Conservation (phyloP, 2,888 invertebrate genomes). For the Conchocele bisecta region DNA sequence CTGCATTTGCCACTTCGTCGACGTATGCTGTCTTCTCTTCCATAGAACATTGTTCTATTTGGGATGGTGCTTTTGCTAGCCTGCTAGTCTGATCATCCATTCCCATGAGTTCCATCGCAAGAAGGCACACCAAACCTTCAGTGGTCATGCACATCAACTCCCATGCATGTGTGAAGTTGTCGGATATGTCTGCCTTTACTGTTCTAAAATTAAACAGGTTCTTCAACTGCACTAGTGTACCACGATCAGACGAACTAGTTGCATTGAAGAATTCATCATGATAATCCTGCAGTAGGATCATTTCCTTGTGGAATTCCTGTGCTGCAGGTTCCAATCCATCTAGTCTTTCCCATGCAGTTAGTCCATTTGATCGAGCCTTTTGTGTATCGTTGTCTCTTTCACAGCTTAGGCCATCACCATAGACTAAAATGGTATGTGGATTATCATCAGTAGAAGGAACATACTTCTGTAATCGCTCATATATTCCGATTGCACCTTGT, state of each 20-base stretch:
- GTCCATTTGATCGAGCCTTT: constrained; percentile 20
- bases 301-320: constrained; percentile 56
- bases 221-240: constrained; percentile 35
- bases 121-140: constrained; percentile 21
- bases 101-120: constrained; percentile 15
- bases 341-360: constrained; percentile 23
- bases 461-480: constrained; percentile 19
- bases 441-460: constrained; percentile 17
- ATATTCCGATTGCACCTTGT: constrained; percentile 32
- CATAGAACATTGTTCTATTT: neutral
- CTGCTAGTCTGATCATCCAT: neutral
- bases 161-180: constrained; percentile 44
- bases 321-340: constrained; percentile 43
- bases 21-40: constrained; percentile 13
- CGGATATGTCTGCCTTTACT: constrained; percentile 34
- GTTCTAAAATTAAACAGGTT: constrained; percentile 36
- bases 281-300: constrained; percentile 47
- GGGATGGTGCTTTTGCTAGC: constrained; percentile 19
- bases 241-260: constrained; percentile 18
- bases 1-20: no score
- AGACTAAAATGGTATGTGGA: constrained; percentile 30
- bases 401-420: constrained; percentile 37
- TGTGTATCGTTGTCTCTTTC: constrained; percentile 39
- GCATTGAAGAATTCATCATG: constrained; percentile 40
- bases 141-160: constrained; percentile 36